Percentiles rank a stretch among this genome's conserved stretches.
Conservation (phyloP, 2,797 vertebrate genomes). For the Eulemur rubriventer region DNA sequence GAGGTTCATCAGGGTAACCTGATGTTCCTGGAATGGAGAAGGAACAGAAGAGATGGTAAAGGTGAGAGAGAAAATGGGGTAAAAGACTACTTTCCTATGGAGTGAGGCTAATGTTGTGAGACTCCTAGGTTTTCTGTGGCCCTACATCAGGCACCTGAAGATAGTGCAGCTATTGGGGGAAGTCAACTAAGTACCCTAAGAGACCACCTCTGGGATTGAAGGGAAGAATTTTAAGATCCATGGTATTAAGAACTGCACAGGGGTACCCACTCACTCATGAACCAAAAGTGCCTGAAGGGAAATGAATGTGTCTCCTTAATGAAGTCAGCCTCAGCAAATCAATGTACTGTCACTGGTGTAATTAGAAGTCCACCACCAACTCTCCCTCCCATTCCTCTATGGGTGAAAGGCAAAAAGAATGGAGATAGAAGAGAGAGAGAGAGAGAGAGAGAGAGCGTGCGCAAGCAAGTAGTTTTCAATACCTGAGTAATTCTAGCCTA, state of each 20-base stretch:
- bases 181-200: neutral
- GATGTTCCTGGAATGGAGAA: constrained; percentile 34
- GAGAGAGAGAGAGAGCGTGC: too few relatives aligned
- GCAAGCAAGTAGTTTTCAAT: neutral
- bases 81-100: neutral
- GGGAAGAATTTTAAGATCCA: neutral
- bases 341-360: neutral
- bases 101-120: neutral
- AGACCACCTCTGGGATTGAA: neutral
- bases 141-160: neutral
- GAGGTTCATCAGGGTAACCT: constrained; percentile 2
- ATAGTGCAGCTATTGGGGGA: neutral
- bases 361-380: neutral
- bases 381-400: neutral
- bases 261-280: neutral
- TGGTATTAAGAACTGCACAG: neutral
- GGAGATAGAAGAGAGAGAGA: neutral
- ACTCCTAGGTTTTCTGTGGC: neutral
- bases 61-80: neutral
- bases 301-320: neutral
- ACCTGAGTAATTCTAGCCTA: neutral
- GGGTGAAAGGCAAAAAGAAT: neutral
- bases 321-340: constrained; percentile 14
- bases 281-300: neutral
- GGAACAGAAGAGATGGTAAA: neutral